These are phyloP conservation scores for Chrysodeixis includens DNA, from an alignment of 2,888 invertebrate genomes.

Conservation along the genomic window DNA sequence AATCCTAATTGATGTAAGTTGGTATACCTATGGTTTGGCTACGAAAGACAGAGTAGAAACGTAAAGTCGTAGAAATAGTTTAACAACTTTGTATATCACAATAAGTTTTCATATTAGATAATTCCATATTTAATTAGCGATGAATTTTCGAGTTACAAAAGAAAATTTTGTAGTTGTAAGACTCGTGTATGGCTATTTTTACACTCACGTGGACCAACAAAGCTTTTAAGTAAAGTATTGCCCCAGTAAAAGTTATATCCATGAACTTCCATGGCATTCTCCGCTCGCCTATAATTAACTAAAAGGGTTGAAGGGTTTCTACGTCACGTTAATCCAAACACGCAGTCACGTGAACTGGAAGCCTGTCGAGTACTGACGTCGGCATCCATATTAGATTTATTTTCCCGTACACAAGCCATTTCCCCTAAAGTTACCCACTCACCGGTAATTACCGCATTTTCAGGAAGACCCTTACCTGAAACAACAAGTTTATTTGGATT, in stretches of 20 bases:
- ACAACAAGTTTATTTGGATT: conserved; percentile 61
- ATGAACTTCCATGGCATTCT: conserved; percentile 6
- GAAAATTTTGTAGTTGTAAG: too few species aligned
- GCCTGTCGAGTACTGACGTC: conserved; percentile 27
- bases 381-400: conserved; percentile 31
- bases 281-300: conserved; percentile 44
- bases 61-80: not conserved
- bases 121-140: too few species aligned
- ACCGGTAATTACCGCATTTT: conserved; percentile 33
- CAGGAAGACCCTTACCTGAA: conserved; percentile 71
- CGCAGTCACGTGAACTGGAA: conserved; percentile 40
- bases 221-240: conserved; percentile 1
- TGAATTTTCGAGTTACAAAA: too few species aligned
- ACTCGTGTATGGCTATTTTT: not conserved
- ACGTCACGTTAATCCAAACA: conserved; percentile 43
- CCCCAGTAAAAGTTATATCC: conserved; percentile 44
- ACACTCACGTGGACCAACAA: not conserved
- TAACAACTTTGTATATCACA: too few species aligned
- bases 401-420: conserved; percentile 24
- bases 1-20: not conserved
- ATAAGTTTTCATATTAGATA: too few species aligned
- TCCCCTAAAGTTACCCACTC: conserved; percentile 26
- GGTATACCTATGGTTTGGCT: not conserved
- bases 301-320: conserved; percentile 47
- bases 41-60: not conserved